Evolutionary conservation across 2,888 invertebrate species (phyloP), one percentile per base, ranked within the genome.

Genomic region (Apodemia zela): DNA sequence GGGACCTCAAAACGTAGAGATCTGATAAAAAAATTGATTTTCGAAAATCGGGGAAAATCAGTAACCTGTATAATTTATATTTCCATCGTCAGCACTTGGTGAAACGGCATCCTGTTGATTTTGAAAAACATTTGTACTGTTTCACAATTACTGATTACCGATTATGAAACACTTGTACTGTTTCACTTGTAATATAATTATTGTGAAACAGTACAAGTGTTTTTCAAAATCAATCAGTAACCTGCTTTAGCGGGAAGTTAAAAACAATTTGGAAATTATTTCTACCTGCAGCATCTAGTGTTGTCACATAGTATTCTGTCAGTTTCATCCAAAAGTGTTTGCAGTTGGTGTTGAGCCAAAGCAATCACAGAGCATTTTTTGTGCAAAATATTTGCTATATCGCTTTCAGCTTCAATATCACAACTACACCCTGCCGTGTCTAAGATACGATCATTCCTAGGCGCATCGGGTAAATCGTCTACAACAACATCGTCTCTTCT

Each of bases 331-430:
- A 89, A 71, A 18, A 91, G 74, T 59, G 75, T 79, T 64, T 84
- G 78, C 1, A 89, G 77, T 70, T 92, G 91, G 59, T 84, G 80
- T 68, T 87, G 83, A 2, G 90, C 90, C 58, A 91, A 71, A 7
- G 79, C 79, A 18, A 90, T 89, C 0, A 89, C 87, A 6, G 88
- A 85, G 62, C 87, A 87, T 73, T 91, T 92, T 68, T 85, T 89
- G 68, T 89, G 88, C 7, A 89, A 73, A 64, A 92, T 86, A 67
- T 78, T 81, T 2, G 85, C 81, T 54, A 89, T 76, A 65, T 89
- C 88, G 1, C 74, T 76, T 18, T 90, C 87, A 3, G 80, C 71
- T 47, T 86, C 85, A 54, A 78, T 58, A 15, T 82, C 82, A 63
- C 85, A 87, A 66, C 81, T 85, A 67, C 87, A 89, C 1, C 77